Evolutionary conservation across 2,888 invertebrate genomes (phyloP).

Genomic region (Pristionchus exspectatus): DNA sequence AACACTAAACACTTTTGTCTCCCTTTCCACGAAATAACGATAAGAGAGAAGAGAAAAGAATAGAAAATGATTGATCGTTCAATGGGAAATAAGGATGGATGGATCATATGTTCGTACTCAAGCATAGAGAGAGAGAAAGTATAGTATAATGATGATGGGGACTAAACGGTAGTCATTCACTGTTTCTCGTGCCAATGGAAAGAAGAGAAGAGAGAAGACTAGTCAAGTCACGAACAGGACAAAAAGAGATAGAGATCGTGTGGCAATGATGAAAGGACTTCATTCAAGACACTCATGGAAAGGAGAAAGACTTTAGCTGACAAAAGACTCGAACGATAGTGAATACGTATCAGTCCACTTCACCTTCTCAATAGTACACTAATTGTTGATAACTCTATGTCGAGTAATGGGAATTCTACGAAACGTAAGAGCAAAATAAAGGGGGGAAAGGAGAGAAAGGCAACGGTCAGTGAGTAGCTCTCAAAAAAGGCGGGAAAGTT

Average conservation of each 20-base stretch:
- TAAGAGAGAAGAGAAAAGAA: not conserved
- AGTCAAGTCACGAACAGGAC: not conserved
- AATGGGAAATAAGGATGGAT: not conserved
- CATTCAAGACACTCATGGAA: not conserved
- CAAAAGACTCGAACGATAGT: not conserved
- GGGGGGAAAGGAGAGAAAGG: not conserved
- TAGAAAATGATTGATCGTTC: slow-evolving; percentile 10
- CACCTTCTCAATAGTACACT: not conserved
- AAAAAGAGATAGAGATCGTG: not conserved
- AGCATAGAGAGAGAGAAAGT: not conserved
- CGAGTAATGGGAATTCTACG: no score
- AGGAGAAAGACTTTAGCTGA: not conserved
- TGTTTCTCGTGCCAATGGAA: not conserved
- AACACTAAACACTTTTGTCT: slow-evolving; percentile 3
- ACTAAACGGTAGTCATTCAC: not conserved
- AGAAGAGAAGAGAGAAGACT: slow-evolving; percentile 5
- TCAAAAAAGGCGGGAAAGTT: slow-evolving; percentile 20
- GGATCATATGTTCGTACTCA: not conserved
- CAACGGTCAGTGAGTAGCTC: not conserved
- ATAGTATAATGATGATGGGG: slow-evolving; percentile 14
- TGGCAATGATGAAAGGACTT: not conserved
- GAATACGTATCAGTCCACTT: not conserved
- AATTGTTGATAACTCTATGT: not conserved
- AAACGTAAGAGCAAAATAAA: not conserved
- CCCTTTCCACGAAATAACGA: not conserved